Conservation (phyloP, 2,797 vertebrate genomes). For the Graptemys geographica region DNA sequence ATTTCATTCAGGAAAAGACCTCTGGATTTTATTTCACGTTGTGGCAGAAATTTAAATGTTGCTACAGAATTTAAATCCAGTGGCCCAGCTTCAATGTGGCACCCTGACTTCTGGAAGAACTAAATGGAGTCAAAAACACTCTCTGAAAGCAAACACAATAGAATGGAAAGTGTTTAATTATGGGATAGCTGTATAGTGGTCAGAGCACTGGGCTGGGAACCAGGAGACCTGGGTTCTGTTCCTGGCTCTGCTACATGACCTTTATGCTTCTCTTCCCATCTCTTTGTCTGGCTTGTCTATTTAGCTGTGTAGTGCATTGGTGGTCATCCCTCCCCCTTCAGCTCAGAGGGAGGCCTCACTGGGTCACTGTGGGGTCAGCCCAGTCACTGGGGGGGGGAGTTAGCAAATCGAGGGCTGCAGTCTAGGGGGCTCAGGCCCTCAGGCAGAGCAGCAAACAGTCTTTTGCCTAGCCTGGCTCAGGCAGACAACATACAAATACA, state of each 20-base stretch:
- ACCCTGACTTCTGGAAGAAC: not conserved
- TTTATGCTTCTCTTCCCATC: not conserved
- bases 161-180: not conserved
- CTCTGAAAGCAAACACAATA: not conserved
- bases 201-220: not conserved
- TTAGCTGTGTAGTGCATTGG: too few species aligned
- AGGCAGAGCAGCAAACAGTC: too few species aligned
- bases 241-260: not conserved
- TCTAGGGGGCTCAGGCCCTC: too few species aligned
- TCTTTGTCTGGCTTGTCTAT: accelerated
- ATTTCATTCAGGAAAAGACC: slow-evolving; percentile 62
- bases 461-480: too few species aligned
- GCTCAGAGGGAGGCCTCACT: too few species aligned
- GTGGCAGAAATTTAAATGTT: slow-evolving; percentile 2
- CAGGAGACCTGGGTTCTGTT: not conserved
- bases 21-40: not conserved
- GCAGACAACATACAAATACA: too few species aligned
- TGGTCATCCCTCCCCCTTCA: too few species aligned
- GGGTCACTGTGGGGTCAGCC: too few species aligned
- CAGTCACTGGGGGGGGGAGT: too few species aligned
- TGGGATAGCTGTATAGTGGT: not conserved
- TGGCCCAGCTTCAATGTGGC: not conserved
- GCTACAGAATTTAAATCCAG: not conserved
- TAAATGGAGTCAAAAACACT: not conserved
- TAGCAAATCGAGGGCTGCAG: too few species aligned